Base-by-base conservation (phyloP, 2,888 invertebrate species). In the Lasioglossum oenotherae region DNA sequence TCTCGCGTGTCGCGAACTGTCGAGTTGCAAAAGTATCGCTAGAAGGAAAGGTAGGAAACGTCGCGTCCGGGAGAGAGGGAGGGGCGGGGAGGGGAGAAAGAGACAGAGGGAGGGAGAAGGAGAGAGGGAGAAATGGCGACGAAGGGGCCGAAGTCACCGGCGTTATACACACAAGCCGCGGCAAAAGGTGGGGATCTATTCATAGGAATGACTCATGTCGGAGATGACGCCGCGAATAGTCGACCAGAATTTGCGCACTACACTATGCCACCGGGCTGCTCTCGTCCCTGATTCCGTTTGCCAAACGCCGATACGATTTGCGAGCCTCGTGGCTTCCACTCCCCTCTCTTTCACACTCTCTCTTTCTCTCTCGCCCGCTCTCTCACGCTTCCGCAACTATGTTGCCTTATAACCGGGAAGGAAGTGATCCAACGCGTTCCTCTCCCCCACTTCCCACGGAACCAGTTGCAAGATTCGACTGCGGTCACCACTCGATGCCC, bases 151-250 rank as follows among this genome's bases (percentile, higher is more conserved):
- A 77, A 83, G 77, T 77, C 72, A 71, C 57, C 79, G 82, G 64
- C 87, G 79, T 74, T 84, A 81, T 76, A 82, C 78, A 81, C 82
- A 69, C 46, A 77, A 75, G 77, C 64, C 72, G 88, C 71, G 88
- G 88, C 87, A 83, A 91, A 91, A 91, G 91, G 91, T 91, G 90
- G 91, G 90, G 91, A 90, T 93, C 93, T 93, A 93, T 93, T 93
- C 92, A 93, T 93, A 93, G 93, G 92, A 92, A 90, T 93, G 93
- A 93, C 88, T 93, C 93, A 93, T 81, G 91, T 91, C 87, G 87
- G 87, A 93, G 92, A 93, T 93, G 93, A 93, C 93, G 93, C 90
- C 93, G 93, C 92, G 93, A 93, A 92, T 93, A 93, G 93, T 92
- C 93, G 91, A 91, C 91, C 92, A 93, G 93, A 93, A 93, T 93